Percentiles rank a stretch among this genome's conserved stretches.
Evolutionary conservation across 2,888 invertebrate species (phyloP).

Genomic region (Candidula unifasciata): DNA sequence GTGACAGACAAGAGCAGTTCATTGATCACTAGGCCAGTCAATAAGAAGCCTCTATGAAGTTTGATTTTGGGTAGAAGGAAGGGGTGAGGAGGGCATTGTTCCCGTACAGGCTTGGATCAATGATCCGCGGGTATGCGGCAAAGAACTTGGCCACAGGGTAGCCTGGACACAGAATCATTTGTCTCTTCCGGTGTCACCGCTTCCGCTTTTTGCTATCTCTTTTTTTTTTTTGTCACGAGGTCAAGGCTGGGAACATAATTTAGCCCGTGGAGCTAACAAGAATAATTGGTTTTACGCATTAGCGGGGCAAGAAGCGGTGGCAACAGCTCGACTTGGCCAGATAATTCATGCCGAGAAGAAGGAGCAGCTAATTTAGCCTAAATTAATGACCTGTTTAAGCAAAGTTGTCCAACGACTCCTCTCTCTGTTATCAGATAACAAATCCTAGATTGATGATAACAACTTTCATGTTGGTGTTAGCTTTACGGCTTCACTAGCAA

Average conservation of each 20-base stretch:
- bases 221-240: constrained; percentile 35
- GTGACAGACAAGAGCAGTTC: too few relatives aligned
- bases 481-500: too few relatives aligned
- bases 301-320: neutral
- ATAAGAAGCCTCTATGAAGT: constrained; percentile 35
- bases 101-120: constrained; percentile 25
- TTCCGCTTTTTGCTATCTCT: constrained; percentile 13
- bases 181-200: constrained; percentile 38
- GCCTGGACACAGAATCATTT: constrained; percentile 39
- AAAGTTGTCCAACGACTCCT: neutral
- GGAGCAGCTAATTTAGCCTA: neutral
- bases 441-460: neutral
- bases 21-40: constrained; percentile 42
- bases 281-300: constrained; percentile 33
- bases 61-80: constrained; percentile 16
- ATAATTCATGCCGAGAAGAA: neutral
- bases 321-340: neutral
- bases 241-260: constrained; percentile 38
- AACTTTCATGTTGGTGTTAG: neutral
- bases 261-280: constrained; percentile 14
- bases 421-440: neutral
- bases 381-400: neutral
- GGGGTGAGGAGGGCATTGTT: constrained; percentile 27
- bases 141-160: neutral
- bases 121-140: constrained; percentile 6